phyloP scores from a whole-genome alignment of 2,888 invertebrate species.

The Eristalinus sepulchralis region DNA sequence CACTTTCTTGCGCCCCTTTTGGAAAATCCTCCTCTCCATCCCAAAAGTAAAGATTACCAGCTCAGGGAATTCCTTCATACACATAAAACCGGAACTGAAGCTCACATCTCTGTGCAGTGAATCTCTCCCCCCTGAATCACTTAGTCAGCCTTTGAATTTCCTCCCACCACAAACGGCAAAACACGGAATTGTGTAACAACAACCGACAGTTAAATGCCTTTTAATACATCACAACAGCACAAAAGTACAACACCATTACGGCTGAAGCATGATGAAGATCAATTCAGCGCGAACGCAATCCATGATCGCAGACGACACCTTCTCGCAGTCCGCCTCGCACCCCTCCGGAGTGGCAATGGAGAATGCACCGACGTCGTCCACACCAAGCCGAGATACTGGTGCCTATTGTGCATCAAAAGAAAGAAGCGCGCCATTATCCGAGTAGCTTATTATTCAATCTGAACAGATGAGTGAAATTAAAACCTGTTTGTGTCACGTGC shows the following conservation, averaged over 20 bases:
- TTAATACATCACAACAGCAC: not conserved
- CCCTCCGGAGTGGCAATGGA: not conserved
- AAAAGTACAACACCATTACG: not conserved
- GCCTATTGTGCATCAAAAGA: not conserved
- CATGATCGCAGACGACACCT: not conserved
- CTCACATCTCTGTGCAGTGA: not conserved
- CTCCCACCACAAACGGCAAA: not conserved
- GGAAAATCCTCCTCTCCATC: too few relatives aligned
- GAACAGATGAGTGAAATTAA: conserved; percentile 11
- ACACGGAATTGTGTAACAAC: not conserved
- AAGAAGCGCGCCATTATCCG: not conserved
- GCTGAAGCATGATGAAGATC: not conserved
- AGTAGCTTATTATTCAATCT: conserved; percentile 3
- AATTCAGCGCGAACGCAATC: not conserved
- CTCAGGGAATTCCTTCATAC: not conserved
- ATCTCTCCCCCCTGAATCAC: too few relatives aligned
- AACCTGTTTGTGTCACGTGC: conserved; percentile 11
- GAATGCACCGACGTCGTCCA: not conserved
- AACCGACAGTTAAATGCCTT: not conserved
- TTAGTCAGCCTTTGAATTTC: not conserved
- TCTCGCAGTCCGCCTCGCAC: not conserved
- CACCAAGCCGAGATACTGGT: not conserved
- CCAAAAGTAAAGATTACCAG: too few relatives aligned
- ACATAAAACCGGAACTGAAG: not conserved
- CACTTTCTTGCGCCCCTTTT: too few relatives aligned